phyloP scores from a whole-genome alignment of 2,113 vertebrate genomes.

The Manacus vitellinus region DNA sequence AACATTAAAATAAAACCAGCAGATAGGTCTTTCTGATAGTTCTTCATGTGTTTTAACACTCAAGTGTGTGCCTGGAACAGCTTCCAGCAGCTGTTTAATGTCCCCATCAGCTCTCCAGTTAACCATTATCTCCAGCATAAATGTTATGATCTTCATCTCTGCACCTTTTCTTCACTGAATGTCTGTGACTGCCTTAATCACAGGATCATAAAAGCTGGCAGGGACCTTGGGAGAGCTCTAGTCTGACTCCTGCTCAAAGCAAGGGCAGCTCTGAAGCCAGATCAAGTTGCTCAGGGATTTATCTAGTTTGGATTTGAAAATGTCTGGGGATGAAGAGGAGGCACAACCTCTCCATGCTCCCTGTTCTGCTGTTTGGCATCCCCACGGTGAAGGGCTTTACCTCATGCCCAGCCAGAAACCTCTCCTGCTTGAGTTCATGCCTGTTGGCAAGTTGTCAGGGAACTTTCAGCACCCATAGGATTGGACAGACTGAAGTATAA shows the following conservation, averaged over 20 bases:
- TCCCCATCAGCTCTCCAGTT: neutral
- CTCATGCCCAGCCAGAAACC: neutral
- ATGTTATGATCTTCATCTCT: neutral
- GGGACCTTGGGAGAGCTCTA: neutral
- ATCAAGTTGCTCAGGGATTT: neutral
- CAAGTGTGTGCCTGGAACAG: neutral
- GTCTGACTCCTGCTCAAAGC: neutral
- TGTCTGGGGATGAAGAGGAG: neutral
- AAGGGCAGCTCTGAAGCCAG: neutral
- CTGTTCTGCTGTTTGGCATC: too few relatives aligned
- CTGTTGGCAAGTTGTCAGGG: rapidly evolving
- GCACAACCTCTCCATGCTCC: neutral
- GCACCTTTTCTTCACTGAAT: neutral
- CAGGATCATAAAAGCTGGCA: neutral
- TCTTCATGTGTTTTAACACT: neutral
- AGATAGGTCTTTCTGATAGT: neutral
- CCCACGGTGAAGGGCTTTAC: neutral
- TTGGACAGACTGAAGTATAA: neutral
- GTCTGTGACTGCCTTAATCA: neutral
- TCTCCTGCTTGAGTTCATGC: neutral
- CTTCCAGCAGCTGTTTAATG: neutral
- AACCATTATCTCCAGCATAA: neutral
- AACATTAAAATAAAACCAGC: neutral
- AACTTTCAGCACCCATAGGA: rapidly evolving
- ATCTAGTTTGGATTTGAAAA: rapidly evolving